These are phyloP conservation scores for Diorhabda sublineata DNA, from an alignment of 1,140 invertebrate genomes.

Conservation along the genomic window DNA sequence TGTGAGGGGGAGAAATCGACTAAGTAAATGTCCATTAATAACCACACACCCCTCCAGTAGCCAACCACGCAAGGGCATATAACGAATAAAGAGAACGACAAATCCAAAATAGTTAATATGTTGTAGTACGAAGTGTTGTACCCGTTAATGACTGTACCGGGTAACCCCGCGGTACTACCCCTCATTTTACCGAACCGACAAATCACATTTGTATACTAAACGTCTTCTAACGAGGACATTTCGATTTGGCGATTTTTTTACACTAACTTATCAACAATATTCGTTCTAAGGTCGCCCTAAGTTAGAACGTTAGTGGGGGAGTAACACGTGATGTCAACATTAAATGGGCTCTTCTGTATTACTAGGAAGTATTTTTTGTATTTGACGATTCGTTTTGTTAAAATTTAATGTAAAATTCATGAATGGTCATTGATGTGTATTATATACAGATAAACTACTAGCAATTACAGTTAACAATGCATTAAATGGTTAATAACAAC, in stretches of 20 bases:
- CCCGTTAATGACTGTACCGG: slow-evolving; percentile 47
- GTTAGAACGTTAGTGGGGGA: background rate
- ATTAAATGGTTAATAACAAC: background rate
- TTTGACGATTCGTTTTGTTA: background rate
- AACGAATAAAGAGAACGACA: slow-evolving; percentile 64
- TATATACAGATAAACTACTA: background rate
- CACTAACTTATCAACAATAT: background rate
- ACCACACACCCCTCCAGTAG: slow-evolving; percentile 84
- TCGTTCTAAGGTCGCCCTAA: slow-evolving; percentile 4
- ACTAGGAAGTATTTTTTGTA: background rate
- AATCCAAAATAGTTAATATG: slow-evolving; percentile 65
- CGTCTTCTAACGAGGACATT: background rate
- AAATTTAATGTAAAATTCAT: background rate
- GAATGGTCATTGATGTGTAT: background rate
- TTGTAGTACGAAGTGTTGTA: slow-evolving; percentile 54
- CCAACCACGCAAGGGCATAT: slow-evolving; percentile 75
- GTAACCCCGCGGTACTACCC: slow-evolving; percentile 56
- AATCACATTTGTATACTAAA: background rate
- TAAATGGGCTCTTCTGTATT: background rate
- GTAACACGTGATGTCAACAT: slow-evolving; percentile 12
- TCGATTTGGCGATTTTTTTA: background rate
- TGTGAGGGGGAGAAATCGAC: slow-evolving; percentile 55
- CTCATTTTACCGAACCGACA: slow-evolving; percentile 48
- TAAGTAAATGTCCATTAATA: slow-evolving; percentile 68
- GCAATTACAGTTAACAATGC: background rate